Base-by-base conservation (phyloP, 2,888 invertebrate species). In the Metopia argyrocephala region DNA sequence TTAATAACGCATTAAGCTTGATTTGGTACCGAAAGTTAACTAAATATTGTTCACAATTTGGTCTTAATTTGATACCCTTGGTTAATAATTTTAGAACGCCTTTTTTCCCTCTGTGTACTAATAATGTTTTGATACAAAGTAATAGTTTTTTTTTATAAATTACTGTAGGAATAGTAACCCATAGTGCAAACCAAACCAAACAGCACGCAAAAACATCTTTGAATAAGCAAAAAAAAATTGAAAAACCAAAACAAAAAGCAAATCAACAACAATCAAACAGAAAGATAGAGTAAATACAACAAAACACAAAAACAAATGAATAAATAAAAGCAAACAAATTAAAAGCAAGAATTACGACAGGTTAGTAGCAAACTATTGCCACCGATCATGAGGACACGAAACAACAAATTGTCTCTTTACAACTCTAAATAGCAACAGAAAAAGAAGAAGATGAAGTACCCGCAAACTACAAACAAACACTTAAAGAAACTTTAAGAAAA, bases 341-440 rank as follows among this genome's bases (percentile, higher is more conserved):
- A 83, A 83, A 83, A 82, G 79, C 82, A 82, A 79, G 81, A 83
- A 83, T 82, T 79, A 82, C 79, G 74, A 82, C 78, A 75, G 79
- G 80, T 81, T 81, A 81, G 78, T 82, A 82, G 78, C 76, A 76
- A 82, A 79, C 76, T 82, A 79, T 79, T 71, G 78, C 78, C 78
- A 78, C 78, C 75, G 82, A 81, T 81, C 80, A 78, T 74, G 80
- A 61, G 66, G 74, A 81, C 69, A 81, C 68, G 73, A 76, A 81
- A 74, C 76, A 81, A 81, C 80, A 81, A 81, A 81, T 81, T 81
- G 80, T 69, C 73, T 69, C 76, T 80, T 69, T 79, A 70, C 68
- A 68, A 65, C 56, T 38, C 38, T 76, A 76, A 76, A 76, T 61
- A 66, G 45, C 69, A 56, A 65, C 69, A 56, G 45, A 61, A 70